Conservation (phyloP, 2,888 invertebrate species). For the Tortricodes alternella region DNA sequence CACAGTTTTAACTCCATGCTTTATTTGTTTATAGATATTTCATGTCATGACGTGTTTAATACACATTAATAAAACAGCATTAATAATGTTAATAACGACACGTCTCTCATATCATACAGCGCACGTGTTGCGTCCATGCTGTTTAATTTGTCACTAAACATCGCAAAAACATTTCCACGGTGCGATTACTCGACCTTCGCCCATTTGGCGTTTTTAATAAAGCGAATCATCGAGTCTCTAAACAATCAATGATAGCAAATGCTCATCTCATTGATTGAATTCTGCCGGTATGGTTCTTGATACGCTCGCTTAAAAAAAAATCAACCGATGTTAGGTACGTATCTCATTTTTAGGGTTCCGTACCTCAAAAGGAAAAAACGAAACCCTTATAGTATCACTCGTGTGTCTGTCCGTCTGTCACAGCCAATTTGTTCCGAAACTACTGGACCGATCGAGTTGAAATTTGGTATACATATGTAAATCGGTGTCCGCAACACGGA, state of each 20-base stretch:
- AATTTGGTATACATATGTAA: no score
- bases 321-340: no score
- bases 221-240: slow-evolving; percentile 16
- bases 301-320: not conserved
- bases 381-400: no score
- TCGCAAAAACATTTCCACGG: slow-evolving; percentile 42
- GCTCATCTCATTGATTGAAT: not conserved
- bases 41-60: not conserved
- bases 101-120: slow-evolving; percentile 3
- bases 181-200: slow-evolving; percentile 30
- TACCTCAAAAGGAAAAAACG: no score
- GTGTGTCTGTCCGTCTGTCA: no score
- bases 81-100: slow-evolving; percentile 18
- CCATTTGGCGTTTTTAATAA: slow-evolving; percentile 37
- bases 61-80: slow-evolving; percentile 15
- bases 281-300: not conserved
- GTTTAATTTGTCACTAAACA: slow-evolving; percentile 35
- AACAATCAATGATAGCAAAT: slow-evolving; percentile 3
- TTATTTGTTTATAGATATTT: not conserved
- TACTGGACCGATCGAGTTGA: no score
- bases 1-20: not conserved
- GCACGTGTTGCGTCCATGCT: slow-evolving; percentile 12
- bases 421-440: no score
- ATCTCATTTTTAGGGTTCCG: no score
- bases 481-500: no score